phyloP scores from a whole-genome alignment of 2,797 vertebrate genomes.

The Halcyon smyrnensis region DNA sequence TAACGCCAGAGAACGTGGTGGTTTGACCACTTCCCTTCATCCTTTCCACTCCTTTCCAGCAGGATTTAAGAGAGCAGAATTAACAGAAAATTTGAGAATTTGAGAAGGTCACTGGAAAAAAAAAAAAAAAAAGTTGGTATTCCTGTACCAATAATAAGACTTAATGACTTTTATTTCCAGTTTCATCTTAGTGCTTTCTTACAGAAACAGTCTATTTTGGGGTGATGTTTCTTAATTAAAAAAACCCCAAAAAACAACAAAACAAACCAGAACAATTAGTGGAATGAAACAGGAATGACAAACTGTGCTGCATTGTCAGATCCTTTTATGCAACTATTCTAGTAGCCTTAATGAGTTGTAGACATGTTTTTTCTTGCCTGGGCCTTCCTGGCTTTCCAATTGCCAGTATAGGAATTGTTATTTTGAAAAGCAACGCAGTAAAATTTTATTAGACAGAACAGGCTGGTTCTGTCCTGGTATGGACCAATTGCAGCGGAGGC shows the following conservation, averaged over 20 bases:
- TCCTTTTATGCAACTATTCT: neutral
- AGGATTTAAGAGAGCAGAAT: neutral
- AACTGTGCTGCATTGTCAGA: constrained; percentile 51
- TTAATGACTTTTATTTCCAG: constrained; percentile 31
- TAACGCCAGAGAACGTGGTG: neutral
- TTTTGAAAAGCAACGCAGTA: constrained; percentile 51
- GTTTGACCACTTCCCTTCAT: neutral
- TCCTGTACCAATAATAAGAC: neutral
- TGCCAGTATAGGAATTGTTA: constrained; percentile 51
- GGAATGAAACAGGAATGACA: constrained; percentile 46
- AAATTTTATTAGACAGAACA: constrained; percentile 15
- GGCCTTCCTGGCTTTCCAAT: constrained; percentile 65
- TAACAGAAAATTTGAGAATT: neutral
- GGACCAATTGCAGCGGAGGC: neutral
- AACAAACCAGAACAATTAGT: constrained; percentile 48
- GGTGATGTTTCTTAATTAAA: neutral
- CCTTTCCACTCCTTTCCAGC: neutral
- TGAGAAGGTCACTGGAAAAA: neutral
- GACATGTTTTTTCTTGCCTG: constrained; percentile 74
- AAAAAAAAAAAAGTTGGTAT: neutral
- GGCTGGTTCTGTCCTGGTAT: constrained; percentile 57
- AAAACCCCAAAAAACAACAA: neutral
- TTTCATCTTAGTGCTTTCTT: constrained; percentile 5
- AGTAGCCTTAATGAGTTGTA: neutral
- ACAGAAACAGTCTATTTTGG: constrained; percentile 30